Percentiles rank a stretch among this genome's conserved stretches.
These are phyloP conservation scores for Chrysaora quinquecirrha DNA, from an alignment of 30 jellyfish, hydroid and myxozoan genomes.

Conservation along the genomic window DNA sequence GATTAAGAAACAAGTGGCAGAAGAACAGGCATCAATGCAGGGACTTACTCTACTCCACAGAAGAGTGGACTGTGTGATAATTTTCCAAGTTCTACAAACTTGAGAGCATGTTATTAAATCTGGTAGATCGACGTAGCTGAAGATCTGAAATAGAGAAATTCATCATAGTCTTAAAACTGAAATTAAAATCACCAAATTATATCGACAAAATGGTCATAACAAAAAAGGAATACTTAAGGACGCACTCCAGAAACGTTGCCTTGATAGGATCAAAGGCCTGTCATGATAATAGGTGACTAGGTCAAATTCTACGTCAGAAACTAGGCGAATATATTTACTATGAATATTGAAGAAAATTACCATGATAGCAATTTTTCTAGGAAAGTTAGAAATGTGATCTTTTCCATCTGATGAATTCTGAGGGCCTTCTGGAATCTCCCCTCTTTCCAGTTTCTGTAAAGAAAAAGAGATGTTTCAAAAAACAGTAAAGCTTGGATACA, in stretches of 20 bases:
- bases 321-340: too few species aligned
- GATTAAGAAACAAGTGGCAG: too few species aligned
- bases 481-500: too few species aligned
- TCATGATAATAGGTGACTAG: too few species aligned
- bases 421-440: slow-evolving; percentile 60
- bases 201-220: background rate
- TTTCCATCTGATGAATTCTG: slow-evolving; percentile 38
- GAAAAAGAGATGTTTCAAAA: background rate
- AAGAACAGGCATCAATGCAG: too few species aligned
- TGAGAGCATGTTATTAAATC: slow-evolving; percentile 87
- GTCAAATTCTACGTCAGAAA: too few species aligned
- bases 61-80: slow-evolving; percentile 78
- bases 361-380: slow-evolving; percentile 72
- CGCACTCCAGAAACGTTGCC: too few species aligned
- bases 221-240: too few species aligned
- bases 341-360: slow-evolving; percentile 19
- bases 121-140: slow-evolving; percentile 82
- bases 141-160: too few species aligned
- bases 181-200: background rate
- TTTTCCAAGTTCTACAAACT: slow-evolving; percentile 93
- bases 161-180: too few species aligned
- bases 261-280: too few species aligned
- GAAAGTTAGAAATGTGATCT: slow-evolving; percentile 82
- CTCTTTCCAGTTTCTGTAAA: slow-evolving; percentile 67
- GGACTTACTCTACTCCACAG: slow-evolving; percentile 92